Conservation (phyloP, 2,797 vertebrate species). For the Galaxias olidus region DNA sequence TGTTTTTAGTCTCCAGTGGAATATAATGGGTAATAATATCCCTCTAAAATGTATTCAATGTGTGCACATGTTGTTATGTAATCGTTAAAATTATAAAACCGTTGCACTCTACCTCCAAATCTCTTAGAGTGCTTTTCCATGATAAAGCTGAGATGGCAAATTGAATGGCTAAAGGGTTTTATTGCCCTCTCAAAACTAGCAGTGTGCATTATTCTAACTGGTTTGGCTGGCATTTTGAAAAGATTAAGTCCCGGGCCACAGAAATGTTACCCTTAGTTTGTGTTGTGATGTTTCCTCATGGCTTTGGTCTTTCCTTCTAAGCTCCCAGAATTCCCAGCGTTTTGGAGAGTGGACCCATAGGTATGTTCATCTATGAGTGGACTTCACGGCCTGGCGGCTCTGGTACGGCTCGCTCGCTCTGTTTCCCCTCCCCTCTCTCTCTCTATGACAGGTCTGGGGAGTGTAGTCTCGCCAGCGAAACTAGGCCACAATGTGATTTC, state of each 20-base stretch:
- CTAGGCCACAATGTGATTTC: slow-evolving; percentile 66
- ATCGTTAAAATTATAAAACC: not conserved
- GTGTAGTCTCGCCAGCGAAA: slow-evolving; percentile 57
- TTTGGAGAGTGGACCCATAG: slow-evolving; percentile 51
- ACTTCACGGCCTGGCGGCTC: slow-evolving; percentile 21
- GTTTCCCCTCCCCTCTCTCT: slow-evolving; percentile 29
- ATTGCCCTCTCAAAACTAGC: slow-evolving; percentile 39
- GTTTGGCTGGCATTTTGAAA: slow-evolving; percentile 61
- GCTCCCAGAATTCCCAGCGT: slow-evolving; percentile 51
- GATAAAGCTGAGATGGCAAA: slow-evolving; percentile 35
- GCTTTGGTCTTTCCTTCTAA: slow-evolving; percentile 64
- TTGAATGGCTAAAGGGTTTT: slow-evolving; percentile 50
- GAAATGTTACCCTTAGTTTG: slow-evolving; percentile 48
- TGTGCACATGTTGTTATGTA: slow-evolving; percentile 19
- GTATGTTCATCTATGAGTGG: no score
- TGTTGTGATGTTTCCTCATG: slow-evolving; percentile 64
- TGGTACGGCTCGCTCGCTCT: slow-evolving; percentile 13
- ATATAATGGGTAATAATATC: not conserved
- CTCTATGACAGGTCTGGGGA: slow-evolving; percentile 47
- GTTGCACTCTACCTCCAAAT: no score
- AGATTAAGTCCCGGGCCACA: slow-evolving; percentile 55
- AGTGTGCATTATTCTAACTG: slow-evolving; percentile 49
- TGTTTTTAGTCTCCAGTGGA: no score
- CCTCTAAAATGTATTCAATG: not conserved
- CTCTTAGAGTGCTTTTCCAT: slow-evolving; percentile 3